These are phyloP conservation scores for Petroica traversi DNA, from an alignment of 2,113 vertebrate genomes.

Conservation along the genomic window DNA sequence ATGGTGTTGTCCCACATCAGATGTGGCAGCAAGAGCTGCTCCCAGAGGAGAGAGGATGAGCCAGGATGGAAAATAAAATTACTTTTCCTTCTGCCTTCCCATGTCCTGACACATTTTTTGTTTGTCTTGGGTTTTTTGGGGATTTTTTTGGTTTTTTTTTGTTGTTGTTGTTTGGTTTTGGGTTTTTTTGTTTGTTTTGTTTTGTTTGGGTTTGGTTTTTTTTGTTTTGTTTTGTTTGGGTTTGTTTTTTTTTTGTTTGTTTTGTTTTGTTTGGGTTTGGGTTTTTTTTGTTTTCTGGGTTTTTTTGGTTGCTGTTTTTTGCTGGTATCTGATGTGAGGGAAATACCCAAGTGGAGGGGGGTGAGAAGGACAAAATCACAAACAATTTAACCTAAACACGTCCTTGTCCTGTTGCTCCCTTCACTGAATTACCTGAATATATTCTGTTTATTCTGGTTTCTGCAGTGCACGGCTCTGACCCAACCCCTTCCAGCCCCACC, in stretches of 20 bases:
- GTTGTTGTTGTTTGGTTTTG: no score
- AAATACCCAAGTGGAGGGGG: rapidly evolving
- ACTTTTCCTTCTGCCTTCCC: not conserved
- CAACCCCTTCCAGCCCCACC: no score
- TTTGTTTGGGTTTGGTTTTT: not conserved
- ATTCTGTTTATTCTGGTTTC: not conserved
- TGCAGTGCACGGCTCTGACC: not conserved
- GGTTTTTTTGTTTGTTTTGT: not conserved
- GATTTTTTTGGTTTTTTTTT: no score
- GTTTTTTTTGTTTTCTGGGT: no score
- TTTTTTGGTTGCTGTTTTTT: not conserved
- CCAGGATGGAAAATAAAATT: not conserved
- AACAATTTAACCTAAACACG: not conserved
- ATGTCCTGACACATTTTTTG: rapidly evolving
- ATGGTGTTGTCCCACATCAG: not conserved
- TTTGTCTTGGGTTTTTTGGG: no score
- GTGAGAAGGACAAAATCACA: not conserved
- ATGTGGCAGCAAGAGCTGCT: not conserved
- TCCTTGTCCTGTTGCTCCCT: not conserved
- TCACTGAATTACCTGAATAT: not conserved
- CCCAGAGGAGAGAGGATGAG: not conserved
- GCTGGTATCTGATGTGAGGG: not conserved
- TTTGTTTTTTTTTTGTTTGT: no score
- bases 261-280: no score
- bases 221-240: no score